These are phyloP conservation scores for Electrophaes corylata DNA, from an alignment of 2,888 invertebrate genomes.

Conservation along the genomic window DNA sequence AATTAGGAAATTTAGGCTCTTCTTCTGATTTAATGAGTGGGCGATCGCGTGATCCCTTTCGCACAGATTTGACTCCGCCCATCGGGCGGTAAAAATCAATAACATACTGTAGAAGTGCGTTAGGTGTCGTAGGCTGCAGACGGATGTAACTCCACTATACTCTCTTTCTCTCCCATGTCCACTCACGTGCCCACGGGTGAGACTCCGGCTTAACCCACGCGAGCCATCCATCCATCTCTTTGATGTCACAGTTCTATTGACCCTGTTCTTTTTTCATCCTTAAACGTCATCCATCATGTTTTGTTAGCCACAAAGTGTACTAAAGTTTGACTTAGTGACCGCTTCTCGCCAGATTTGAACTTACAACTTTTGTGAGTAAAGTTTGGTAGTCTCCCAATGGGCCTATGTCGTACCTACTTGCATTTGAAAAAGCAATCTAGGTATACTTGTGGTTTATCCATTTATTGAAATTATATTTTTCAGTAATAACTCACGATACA, in stretches of 20 bases:
- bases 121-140: conserved; percentile 68
- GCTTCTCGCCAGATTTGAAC: conserved; percentile 1
- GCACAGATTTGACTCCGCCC: conserved; percentile 79
- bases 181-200: conserved; percentile 4
- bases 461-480: no score
- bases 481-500: no score
- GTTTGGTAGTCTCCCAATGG: not conserved
- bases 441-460: no score
- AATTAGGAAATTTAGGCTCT: conserved; percentile 78
- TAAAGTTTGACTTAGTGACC: not conserved
- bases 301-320: conserved; percentile 1
- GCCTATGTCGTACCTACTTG: not conserved
- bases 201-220: not conserved
- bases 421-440: not conserved
- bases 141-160: conserved; percentile 45
- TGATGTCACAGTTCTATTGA: not conserved
- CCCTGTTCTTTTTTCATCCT: not conserved
- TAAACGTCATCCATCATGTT: not conserved
- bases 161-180: conserved; percentile 31
- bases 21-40: conserved; percentile 80
- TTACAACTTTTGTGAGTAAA: not conserved
- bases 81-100: conserved; percentile 83
- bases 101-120: conserved; percentile 81
- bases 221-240: not conserved
- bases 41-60: conserved; percentile 81